These are phyloP conservation scores for Danaus plexippus DNA, from an alignment of 1,140 invertebrate genomes.

Conservation along the genomic window DNA sequence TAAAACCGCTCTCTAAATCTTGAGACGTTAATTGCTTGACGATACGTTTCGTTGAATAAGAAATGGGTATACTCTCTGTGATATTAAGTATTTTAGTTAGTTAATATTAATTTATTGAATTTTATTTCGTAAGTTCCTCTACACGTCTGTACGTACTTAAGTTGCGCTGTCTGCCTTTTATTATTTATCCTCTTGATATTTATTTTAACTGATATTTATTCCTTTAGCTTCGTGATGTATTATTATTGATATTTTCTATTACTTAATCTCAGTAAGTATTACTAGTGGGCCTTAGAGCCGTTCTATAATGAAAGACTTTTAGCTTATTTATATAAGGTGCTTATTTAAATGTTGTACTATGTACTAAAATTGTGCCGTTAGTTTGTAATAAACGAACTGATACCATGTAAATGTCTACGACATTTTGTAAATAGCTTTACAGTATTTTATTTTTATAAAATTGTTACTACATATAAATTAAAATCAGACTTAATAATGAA, in stretches of 20 bases:
- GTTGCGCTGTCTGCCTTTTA: slow-evolving; percentile 21
- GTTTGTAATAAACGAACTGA: slow-evolving; percentile 51
- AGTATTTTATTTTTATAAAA: slow-evolving; percentile 30
- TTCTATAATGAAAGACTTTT: slow-evolving; percentile 64
- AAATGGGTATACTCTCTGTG: slow-evolving; percentile 69
- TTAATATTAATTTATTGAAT: slow-evolving; percentile 65
- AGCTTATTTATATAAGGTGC: slow-evolving; percentile 46
- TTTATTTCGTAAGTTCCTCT: slow-evolving; percentile 55
- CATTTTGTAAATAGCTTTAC: slow-evolving; percentile 39
- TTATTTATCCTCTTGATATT: slow-evolving; percentile 32
- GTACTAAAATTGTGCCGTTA: slow-evolving; percentile 46
- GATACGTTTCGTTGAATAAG: slow-evolving; percentile 63
- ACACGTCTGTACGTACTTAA: slow-evolving; percentile 31
- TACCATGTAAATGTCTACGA: slow-evolving; percentile 47
- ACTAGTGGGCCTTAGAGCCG: slow-evolving; percentile 45
- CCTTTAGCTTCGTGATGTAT: slow-evolving; percentile 33
- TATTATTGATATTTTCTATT: slow-evolving; percentile 31
- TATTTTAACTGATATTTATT: slow-evolving; percentile 30
- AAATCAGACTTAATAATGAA: slow-evolving; percentile 24
- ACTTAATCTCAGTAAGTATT: slow-evolving; percentile 52
- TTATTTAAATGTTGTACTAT: slow-evolving; percentile 51
- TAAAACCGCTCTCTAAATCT: slow-evolving; percentile 48
- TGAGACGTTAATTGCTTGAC: slow-evolving; percentile 51
- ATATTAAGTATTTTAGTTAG: slow-evolving; percentile 67
- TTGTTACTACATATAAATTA: slow-evolving; percentile 30